A percentile compares a stretch with the other conserved stretches of the same genome.
phyloP scores from a whole-genome alignment of 2,113 vertebrate species.

The Ivindomyrus marchei region DNA sequence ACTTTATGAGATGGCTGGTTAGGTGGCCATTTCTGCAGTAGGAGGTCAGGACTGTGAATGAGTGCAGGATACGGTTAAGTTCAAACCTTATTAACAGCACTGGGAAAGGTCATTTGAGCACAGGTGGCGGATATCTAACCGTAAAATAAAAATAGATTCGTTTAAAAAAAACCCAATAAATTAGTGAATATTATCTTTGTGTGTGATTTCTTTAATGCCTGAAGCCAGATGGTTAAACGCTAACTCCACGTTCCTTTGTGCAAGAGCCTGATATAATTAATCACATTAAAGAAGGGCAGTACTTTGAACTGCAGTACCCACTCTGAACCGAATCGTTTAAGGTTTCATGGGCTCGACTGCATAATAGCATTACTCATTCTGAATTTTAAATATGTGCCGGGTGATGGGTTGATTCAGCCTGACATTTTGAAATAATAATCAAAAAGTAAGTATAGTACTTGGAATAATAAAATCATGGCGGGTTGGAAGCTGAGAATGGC shows the following conservation, averaged over 20 bases:
- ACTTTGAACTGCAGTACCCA: constrained; percentile 11
- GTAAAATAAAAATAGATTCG: not conserved
- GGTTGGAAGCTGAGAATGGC: not conserved
- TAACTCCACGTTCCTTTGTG: not conserved
- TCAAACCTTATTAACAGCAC: not conserved
- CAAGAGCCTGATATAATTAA: constrained; percentile 1
- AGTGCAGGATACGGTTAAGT: not conserved
- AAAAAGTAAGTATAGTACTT: not conserved
- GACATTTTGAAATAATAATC: constrained; percentile 12
- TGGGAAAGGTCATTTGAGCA: not conserved
- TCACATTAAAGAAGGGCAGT: not conserved
- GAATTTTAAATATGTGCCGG: constrained; percentile 14
- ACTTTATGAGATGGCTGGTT: not conserved
- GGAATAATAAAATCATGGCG: not conserved
- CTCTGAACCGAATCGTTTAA: constrained; percentile 1
- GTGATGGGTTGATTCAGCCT: constrained; percentile 7
- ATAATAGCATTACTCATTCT: constrained; percentile 15
- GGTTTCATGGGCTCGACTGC: not conserved
- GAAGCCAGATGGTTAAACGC: not conserved
- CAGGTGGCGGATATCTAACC: not conserved
- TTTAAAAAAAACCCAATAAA: not conserved
- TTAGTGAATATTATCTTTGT: constrained; percentile 1
- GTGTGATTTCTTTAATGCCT: not conserved
- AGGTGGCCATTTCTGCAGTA: not conserved
- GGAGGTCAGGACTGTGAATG: not conserved